Conservation (phyloP, 2,888 invertebrate species). For the Nomada fabriciana region DNA sequence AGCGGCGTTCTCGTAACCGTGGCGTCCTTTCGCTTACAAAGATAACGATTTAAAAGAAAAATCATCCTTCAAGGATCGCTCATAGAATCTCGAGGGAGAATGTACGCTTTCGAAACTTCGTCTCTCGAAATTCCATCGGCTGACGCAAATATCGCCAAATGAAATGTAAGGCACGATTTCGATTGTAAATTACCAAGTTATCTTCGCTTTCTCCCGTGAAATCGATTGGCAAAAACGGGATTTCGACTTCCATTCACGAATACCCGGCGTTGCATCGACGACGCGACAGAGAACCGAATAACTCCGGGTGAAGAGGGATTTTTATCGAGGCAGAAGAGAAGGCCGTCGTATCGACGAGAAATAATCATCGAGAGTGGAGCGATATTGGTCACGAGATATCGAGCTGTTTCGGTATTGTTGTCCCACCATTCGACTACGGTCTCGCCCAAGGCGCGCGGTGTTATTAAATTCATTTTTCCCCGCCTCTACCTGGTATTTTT, state of each 20-base stretch:
- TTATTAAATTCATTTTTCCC: constrained; percentile 41
- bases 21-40: no score
- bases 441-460: constrained; percentile 17
- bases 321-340: constrained; percentile 8
- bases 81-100: no score
- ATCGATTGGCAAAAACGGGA: neutral
- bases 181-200: neutral
- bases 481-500: neutral
- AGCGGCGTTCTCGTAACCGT: neutral
- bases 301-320: neutral
- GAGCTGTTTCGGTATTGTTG: constrained; percentile 48
- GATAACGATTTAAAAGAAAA: neutral
- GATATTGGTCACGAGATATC: constrained; percentile 37
- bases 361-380: constrained; percentile 46
- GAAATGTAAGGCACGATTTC: neutral
- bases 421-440: constrained; percentile 24
- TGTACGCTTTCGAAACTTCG: no score
- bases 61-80: no score
- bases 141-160: no score
- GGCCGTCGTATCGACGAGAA: constrained; percentile 26
- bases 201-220: neutral
- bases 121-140: no score
- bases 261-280: neutral
- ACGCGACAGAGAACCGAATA: neutral
- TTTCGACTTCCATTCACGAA: neutral